Evolutionary conservation across 2,888 invertebrate genomes (phyloP), one percentile per base, ranked within the genome.

Genomic region (Myopa tessellatipennis): DNA sequence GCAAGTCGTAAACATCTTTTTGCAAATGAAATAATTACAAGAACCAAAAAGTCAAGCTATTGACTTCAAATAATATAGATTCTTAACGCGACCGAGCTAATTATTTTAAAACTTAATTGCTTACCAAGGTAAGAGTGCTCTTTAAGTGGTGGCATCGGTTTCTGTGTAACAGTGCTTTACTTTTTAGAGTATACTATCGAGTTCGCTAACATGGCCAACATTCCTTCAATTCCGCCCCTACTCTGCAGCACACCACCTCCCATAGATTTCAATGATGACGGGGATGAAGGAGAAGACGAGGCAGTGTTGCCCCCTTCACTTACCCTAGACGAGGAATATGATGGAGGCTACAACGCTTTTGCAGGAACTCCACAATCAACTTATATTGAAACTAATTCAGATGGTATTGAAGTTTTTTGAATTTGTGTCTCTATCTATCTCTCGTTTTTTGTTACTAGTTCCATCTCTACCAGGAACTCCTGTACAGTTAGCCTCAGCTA

Each of bases 241-340:
- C 85, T 92, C 79, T 91, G 91, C 84, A 90, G 90, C 84, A 90
- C 92, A 69, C 92, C 92, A 76, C 92, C 92, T 69, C 92, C 92
- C 63, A 91, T 91, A 81, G 90, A 90, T 81, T 88, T 87, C 78
- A 87, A 87, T 6, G 89, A 88, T 65, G 87, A 87, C 79, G 3
- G n/a, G 85, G 88, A 88, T 67, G 87, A 87, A 79, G 85, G 86
- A 75, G 85, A 85, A 74, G 87, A 90, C 79, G 89, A 90, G 79
- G 90, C 90, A 75, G 90, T 90, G 74, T 80, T 87, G 67, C 84
- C 84, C 26, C 81, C 85, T 55, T 83, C 85, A 60, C 80, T 86
- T n/a, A 84, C 83, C 36, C 78, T 85, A 50, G 83, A 84, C 60
- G 90, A 90, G 67, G 90, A 90, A 72, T 87, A 90, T 72, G 90